phyloP scores from a whole-genome alignment of 92 coral and sea anemone genomes.

The Metridium senile region DNA sequence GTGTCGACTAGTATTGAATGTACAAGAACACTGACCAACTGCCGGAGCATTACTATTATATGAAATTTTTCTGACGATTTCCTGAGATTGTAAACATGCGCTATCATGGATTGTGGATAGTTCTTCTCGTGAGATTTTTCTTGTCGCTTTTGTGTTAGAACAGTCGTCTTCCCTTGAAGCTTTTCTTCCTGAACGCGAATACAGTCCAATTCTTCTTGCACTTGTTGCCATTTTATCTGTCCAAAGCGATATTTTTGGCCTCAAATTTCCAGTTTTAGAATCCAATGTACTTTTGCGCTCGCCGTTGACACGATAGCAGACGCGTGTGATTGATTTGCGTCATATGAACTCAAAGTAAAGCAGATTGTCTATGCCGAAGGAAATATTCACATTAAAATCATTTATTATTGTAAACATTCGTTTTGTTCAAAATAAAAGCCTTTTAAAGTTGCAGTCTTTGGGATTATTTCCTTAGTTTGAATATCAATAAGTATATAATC shows the following conservation, averaged over 20 bases:
- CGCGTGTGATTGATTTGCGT: neutral
- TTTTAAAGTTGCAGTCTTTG: neutral
- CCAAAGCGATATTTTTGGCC: neutral
- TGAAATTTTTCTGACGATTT: constrained; percentile 32
- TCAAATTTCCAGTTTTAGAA: neutral
- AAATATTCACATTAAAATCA: neutral
- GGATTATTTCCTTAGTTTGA: neutral
- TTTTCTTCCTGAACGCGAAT: constrained; percentile 37
- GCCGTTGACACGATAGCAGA: neutral
- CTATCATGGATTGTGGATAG: constrained; percentile 13
- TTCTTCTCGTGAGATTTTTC: constrained; percentile 33
- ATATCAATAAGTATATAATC: neutral
- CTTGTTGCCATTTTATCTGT: constrained; percentile 19
- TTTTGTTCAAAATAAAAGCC: neutral
- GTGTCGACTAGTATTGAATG: neutral
- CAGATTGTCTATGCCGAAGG: too few relatives aligned
- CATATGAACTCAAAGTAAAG: too few relatives aligned
- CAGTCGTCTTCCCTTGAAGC: constrained; percentile 34
- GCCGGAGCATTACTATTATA: neutral
- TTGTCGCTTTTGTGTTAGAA: neutral
- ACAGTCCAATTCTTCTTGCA: constrained; percentile 30
- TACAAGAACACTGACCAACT: neutral
- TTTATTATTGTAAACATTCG: neutral
- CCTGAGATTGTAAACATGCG: neutral
- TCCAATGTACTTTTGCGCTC: neutral